Base-by-base conservation (phyloP, 2,113 vertebrate genomes). In the Gasterosteus aculeatus region DNA sequence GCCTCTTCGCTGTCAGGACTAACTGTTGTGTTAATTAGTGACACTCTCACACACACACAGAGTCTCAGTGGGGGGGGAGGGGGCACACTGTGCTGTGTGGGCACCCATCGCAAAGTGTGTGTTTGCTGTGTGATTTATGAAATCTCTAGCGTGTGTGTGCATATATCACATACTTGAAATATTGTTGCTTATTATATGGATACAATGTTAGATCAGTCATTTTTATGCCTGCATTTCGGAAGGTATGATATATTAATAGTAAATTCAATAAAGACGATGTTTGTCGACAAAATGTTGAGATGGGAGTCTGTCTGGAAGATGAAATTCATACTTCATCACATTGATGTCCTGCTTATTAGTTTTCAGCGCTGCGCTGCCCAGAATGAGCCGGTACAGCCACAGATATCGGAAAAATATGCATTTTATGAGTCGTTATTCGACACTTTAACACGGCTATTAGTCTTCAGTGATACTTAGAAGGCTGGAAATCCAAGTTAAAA, bases 11-110 rank as follows among this genome's bases (percentile, higher is more conserved):
- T 65, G 64, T 66, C 75, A 72, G 39, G 58, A 75, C 56, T 19
- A 62, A 77, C 22, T 59, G 44, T 60, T 11, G 26, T 76, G 69
- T 75, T 75, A 42, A 84, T 88, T 84, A 60, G 41, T 10, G 38
- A 46, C 62, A 39, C 35, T 16, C 39, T 44, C 42, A 68, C 44
- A 35, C 72, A 62, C 12, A 29, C 1, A 2, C 29, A n/a, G 14
- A 38, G n/a, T 44, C 47, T 70, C 72, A 41, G 57, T 10, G 6
- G 56, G 54, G 4, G 38, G 33, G 9, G 29, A 57, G 59, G 39
- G n/a, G 22, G 22, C 19, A 62, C 11, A 11, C 54, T 84, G 66
- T 67, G 49, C 44, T 67, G 47, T 61, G 26, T 59, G 33, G 67
- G 44, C 33, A 44, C 39, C 26, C 51, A 59, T 53, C 44, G 33